These are phyloP conservation scores for Acanthaster planci DNA, from an alignment of 35 echinoderm and acorn worm genomes.

Conservation along the genomic window DNA sequence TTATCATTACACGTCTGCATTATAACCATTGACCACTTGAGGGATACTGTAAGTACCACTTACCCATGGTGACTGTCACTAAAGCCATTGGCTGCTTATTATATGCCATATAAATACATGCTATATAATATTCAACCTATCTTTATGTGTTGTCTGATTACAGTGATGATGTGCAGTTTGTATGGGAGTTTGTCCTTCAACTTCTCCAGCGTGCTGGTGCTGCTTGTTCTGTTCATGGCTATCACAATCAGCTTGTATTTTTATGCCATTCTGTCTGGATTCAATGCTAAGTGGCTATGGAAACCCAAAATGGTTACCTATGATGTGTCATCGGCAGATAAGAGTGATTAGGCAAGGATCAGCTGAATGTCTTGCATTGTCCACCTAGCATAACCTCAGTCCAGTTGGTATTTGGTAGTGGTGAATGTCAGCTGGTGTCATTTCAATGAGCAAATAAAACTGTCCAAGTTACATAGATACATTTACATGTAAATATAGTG, in stretches of 20 bases:
- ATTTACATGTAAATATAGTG: too few relatives aligned
- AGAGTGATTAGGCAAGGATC: constrained; percentile 22
- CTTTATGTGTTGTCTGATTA: constrained; percentile 13
- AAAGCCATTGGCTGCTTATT: neutral
- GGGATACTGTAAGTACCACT: neutral
- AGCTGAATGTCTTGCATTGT: too few relatives aligned
- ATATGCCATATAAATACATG: too few relatives aligned
- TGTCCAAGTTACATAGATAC: too few relatives aligned
- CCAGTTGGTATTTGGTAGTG: too few relatives aligned
- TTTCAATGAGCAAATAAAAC: too few relatives aligned
- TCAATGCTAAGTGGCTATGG: constrained; percentile 49
- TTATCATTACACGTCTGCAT: neutral
- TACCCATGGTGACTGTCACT: too few relatives aligned
- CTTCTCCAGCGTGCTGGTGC: constrained; percentile 65
- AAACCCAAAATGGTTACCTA: constrained; percentile 15
- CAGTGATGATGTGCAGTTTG: constrained; percentile 68
- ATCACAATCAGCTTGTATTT: constrained; percentile 84
- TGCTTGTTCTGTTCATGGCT: constrained; percentile 66
- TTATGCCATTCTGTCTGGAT: constrained; percentile 67
- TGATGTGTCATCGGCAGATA: constrained; percentile 23
- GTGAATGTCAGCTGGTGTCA: too few relatives aligned
- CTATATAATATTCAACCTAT: neutral
- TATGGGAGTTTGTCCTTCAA: constrained; percentile 42
- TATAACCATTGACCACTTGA: neutral
- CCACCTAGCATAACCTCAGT: too few relatives aligned